Percentiles rank a stretch among this genome's conserved stretches.
Conservation (phyloP, 2,888 invertebrate genomes). For the Bugula neritina region DNA sequence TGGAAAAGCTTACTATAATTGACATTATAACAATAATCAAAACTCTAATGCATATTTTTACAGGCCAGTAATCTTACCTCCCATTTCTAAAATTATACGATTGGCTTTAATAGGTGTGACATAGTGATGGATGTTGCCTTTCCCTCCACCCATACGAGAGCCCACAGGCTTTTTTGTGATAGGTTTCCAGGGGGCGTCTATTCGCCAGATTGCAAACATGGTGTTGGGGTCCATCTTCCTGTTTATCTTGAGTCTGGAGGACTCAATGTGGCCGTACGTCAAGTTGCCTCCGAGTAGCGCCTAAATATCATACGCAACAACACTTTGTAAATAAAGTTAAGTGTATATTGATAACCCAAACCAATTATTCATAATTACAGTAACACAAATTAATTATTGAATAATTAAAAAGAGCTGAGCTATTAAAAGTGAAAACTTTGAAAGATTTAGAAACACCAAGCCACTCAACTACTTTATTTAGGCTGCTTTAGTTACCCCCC, state of each 20-base stretch:
- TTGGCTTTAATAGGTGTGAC: constrained; percentile 85
- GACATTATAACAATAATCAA: too few relatives aligned
- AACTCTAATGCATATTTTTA: too few relatives aligned
- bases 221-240: constrained; percentile 70
- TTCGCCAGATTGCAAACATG: constrained; percentile 91
- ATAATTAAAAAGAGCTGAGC: too few relatives aligned
- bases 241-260: constrained; percentile 72
- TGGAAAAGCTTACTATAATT: too few relatives aligned
- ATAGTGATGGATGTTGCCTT: constrained; percentile 89
- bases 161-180: constrained; percentile 72
- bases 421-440: too few relatives aligned
- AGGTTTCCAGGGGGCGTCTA: constrained; percentile 93
- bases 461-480: too few relatives aligned
- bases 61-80: constrained; percentile 76
- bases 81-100: constrained; percentile 86
- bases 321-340: too few relatives aligned
- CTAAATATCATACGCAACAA: constrained; percentile 57
- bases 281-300: constrained; percentile 78
- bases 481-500: too few relatives aligned
- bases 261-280: constrained; percentile 75
- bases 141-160: constrained; percentile 90
- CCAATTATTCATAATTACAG: too few relatives aligned
- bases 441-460: too few relatives aligned
- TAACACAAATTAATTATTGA: too few relatives aligned
- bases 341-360: too few relatives aligned